Evolutionary conservation across 2,888 invertebrate genomes (phyloP), one percentile per base, ranked within the genome.

Genomic region (Geophilus truncorum): DNA sequence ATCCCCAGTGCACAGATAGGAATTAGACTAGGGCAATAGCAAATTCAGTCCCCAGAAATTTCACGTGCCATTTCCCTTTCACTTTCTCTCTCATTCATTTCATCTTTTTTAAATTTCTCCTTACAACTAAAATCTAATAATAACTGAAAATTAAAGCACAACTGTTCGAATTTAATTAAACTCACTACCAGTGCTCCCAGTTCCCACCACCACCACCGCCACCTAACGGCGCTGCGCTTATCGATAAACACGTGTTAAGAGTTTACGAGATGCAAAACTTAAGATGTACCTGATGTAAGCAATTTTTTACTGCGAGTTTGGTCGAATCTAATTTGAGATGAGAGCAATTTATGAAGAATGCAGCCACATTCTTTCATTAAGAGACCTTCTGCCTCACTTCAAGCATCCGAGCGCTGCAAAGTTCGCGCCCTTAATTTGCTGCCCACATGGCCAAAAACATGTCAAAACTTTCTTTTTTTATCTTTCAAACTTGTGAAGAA

Each of bases 321-420:
- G 57, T 62, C 57, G 21, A 62, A 62, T 62, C 57, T 21, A 62
- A 62, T 62, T 62, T 62, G 18, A 62, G 57, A 23, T 62, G 57
- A 18, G 5, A 62, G 57, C n/a, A 62, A 62, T 62, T 62, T 62
- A 62, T 62, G 57, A 62, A 62, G 57, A 62, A 62, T 62, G 57
- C 57, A 62, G 57, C 57, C 57, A 62, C 57, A 62, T 62, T 62
- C 57, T 62, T 62, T 62, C 57, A 62, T 62, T 62, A 62, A 62
- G 23, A 23, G 57, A 62, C n/a, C 57, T 62, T 62, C 57, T 62
- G 57, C 57, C 57, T 62, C 57, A 18, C 21, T 62, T 62, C 57
- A 62, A 62, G n/a, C n/a, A n/a, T n/a, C 21, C 57, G 10, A 62
- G 21, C 57, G 4, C 57, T 62, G 57, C 23, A 62, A 62, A 18